Percentiles rank a stretch among this genome's conserved stretches.
Conservation (phyloP, 2,113 vertebrate species). For the Condylura cristata region DNA sequence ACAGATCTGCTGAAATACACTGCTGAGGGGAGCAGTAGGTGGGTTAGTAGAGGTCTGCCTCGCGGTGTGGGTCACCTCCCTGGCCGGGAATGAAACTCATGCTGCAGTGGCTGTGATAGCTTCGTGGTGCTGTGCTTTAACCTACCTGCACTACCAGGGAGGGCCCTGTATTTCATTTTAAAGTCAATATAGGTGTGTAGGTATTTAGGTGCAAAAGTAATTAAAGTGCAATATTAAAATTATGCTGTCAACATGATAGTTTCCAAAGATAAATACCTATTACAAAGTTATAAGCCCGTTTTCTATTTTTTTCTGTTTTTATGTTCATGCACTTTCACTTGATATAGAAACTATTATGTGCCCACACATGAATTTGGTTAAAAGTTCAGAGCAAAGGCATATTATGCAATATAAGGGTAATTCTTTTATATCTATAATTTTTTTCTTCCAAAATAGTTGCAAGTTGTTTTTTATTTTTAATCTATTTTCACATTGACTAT, state of each 20-base stretch:
- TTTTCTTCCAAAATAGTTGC: conserved; percentile 14
- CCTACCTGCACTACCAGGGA: too few relatives aligned
- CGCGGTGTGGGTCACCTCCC: too few relatives aligned
- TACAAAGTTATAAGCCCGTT: neutral
- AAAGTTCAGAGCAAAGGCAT: conserved; percentile 60
- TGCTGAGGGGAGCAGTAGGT: too few relatives aligned
- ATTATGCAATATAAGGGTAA: conserved; percentile 53
- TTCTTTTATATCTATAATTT: conserved; percentile 10
- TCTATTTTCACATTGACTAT: neutral
- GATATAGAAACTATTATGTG: conserved; percentile 63
- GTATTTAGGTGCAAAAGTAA: conserved; percentile 7
- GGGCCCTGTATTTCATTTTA: neutral
- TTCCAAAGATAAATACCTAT: neutral
- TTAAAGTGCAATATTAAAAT: conserved; percentile 21
- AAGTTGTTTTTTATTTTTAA: neutral
- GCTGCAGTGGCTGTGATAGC: too few relatives aligned
- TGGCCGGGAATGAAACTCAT: too few relatives aligned
- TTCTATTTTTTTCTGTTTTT: conserved; percentile 62
- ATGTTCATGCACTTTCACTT: conserved; percentile 53
- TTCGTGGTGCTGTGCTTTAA: too few relatives aligned
- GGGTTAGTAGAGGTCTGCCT: too few relatives aligned
- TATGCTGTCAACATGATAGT: neutral
- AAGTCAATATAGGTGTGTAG: neutral
- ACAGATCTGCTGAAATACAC: too few relatives aligned
- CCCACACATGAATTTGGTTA: conserved; percentile 65